Percentiles rank a stretch among this genome's conserved stretches.
Conservation (phyloP, 2,113 vertebrate genomes). For the Thomomys bottae region DNA sequence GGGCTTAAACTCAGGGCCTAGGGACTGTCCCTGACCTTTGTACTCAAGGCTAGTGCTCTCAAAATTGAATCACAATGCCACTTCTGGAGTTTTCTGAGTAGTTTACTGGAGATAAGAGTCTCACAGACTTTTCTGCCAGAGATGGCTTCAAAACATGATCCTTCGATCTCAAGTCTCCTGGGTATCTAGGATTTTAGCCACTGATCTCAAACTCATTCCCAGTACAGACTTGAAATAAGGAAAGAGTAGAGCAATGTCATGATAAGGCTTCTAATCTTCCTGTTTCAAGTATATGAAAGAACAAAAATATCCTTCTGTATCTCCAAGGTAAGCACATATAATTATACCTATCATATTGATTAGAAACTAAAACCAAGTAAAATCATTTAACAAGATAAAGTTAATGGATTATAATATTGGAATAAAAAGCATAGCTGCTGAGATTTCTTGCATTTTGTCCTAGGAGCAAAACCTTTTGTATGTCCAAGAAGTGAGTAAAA, state of each 20-base stretch:
- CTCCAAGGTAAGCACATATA: neutral
- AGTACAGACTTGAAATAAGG: neutral
- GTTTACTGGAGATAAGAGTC: no score
- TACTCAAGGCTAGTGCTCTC: no score
- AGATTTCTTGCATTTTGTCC: constrained; percentile 5
- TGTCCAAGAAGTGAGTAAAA: constrained; percentile 10
- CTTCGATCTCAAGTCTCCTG: no score
- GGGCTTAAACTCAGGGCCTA: no score
- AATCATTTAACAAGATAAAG: neutral
- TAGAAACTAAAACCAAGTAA: neutral
- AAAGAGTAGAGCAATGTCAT: neutral
- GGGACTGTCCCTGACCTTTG: no score
- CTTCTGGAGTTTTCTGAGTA: no score
- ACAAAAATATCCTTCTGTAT: neutral
- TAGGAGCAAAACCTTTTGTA: neutral
- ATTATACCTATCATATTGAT: neutral
- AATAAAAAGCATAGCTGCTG: neutral
- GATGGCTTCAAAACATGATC: no score
- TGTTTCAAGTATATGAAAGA: constrained; percentile 16
- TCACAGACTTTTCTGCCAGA: no score
- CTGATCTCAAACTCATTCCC: fast-evolving
- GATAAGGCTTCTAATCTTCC: neutral
- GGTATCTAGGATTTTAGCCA: no score
- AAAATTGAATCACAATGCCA: no score
- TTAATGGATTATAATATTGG: neutral